phyloP scores from a whole-genome alignment of 2,113 vertebrate species.

The Cheirogaleus medius region DNA sequence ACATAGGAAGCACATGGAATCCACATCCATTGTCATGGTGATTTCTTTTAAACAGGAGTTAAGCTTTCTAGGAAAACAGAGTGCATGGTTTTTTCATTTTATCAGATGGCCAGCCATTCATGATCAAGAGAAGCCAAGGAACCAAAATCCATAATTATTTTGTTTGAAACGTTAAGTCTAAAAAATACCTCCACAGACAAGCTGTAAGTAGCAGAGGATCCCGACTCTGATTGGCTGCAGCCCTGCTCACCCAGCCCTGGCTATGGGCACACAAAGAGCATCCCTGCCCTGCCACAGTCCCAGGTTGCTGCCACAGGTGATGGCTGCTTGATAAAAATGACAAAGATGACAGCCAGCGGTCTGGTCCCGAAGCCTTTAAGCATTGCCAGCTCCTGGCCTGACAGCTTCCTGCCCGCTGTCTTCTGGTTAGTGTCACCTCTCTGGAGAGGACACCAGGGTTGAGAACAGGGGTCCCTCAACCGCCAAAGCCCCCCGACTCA shows the following conservation, averaged over 20 bases:
- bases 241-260: neutral
- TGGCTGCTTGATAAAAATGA: neutral
- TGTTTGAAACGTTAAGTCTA: neutral
- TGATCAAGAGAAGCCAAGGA: neutral
- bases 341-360: neutral
- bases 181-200: neutral
- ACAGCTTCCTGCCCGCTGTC: neutral
- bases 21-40: neutral
- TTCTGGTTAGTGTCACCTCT: neutral
- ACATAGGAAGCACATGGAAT: neutral
- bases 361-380: neutral
- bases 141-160: neutral
- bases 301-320: neutral
- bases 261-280: neutral
- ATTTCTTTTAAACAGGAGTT: neutral
- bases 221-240: neutral
- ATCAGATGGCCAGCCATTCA: neutral
- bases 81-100: neutral
- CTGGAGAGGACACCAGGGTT: neutral
- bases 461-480: neutral
- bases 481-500: neutral
- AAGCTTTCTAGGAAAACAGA: neutral
- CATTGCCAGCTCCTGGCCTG: neutral
- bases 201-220: neutral
- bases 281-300: neutral